These are phyloP conservation scores for Atractosteus spatula DNA, from an alignment of 2,113 vertebrate genomes.

Conservation along the genomic window DNA sequence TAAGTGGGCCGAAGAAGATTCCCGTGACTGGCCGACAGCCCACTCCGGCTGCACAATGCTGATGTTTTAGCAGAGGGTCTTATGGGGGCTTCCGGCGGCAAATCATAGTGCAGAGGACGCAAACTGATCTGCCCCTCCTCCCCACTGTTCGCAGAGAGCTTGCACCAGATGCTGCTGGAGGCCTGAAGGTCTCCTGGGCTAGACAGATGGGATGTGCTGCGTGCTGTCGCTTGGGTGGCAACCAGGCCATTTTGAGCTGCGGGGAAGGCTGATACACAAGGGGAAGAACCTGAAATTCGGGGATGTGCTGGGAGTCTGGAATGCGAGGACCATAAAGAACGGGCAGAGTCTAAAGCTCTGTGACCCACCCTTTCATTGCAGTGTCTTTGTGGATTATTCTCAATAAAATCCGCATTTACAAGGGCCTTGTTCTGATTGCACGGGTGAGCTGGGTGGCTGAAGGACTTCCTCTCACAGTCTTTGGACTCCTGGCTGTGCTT, in stretches of 20 bases:
- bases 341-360: background rate
- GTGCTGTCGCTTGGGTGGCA: conserved; percentile 4
- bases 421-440: conserved; percentile 5
- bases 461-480: conserved; percentile 22
- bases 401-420: background rate
- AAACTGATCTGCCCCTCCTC: background rate
- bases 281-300: conserved; percentile 31
- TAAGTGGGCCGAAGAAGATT: conserved; percentile 23
- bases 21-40: conserved; percentile 25
- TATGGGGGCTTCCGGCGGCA: conserved; percentile 13
- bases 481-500: conserved; percentile 27
- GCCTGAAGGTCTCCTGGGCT: conserved; percentile 11
- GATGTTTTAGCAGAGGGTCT: background rate
- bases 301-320: background rate
- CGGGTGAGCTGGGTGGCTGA: background rate
- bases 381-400: background rate
- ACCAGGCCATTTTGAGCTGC: background rate
- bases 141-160: conserved; percentile 34
- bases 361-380: conserved; percentile 1
- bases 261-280: conserved; percentile 26
- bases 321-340: conserved; percentile 20
- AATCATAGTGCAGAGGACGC: conserved; percentile 24
- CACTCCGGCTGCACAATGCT: accelerated
- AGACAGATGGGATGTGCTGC: conserved; percentile 23
- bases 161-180: conserved; percentile 65